A percentile compares a stretch with the other conserved stretches of the same genome.
Conservation (phyloP, 2,113 vertebrate species). For the Strigops habroptila region DNA sequence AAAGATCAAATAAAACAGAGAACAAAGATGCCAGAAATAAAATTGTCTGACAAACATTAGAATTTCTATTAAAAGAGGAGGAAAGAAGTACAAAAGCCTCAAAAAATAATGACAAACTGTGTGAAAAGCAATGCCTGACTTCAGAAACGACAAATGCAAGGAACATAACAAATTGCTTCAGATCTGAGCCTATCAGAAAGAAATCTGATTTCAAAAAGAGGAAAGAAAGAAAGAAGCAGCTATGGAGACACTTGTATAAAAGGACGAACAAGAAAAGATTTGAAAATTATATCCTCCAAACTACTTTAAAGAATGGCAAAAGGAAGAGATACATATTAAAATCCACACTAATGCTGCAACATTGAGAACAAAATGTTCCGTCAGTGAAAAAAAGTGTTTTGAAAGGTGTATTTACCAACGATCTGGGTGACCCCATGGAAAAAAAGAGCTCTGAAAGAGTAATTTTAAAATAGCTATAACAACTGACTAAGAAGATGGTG, state of each 20-base stretch:
- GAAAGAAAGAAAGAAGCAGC: background rate
- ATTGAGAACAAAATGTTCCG: background rate
- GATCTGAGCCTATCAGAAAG: background rate
- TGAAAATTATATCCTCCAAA: constrained; percentile 16
- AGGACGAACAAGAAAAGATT: background rate
- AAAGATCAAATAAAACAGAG: background rate
- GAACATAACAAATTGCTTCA: constrained; percentile 23
- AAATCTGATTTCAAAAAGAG: background rate
- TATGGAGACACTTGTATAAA: constrained; percentile 1
- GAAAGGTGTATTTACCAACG: background rate
- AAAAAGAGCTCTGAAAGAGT: background rate
- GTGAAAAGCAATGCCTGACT: background rate
- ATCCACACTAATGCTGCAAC: background rate
- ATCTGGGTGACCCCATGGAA: background rate
- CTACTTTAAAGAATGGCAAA: background rate
- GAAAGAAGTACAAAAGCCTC: constrained; percentile 16
- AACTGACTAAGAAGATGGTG: background rate
- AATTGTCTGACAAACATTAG: constrained; percentile 8
- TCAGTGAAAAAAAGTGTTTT: background rate
- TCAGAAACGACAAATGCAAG: constrained; percentile 28
- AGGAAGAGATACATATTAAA: background rate
- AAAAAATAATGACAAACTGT: background rate
- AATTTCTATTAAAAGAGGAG: background rate
- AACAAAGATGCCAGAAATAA: constrained; percentile 21
- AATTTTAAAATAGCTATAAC: background rate